A percentile compares a stretch with the other conserved stretches of the same genome.
Evolutionary conservation across 2,113 vertebrate species (phyloP).

Genomic region (Myiagra hebetior): DNA sequence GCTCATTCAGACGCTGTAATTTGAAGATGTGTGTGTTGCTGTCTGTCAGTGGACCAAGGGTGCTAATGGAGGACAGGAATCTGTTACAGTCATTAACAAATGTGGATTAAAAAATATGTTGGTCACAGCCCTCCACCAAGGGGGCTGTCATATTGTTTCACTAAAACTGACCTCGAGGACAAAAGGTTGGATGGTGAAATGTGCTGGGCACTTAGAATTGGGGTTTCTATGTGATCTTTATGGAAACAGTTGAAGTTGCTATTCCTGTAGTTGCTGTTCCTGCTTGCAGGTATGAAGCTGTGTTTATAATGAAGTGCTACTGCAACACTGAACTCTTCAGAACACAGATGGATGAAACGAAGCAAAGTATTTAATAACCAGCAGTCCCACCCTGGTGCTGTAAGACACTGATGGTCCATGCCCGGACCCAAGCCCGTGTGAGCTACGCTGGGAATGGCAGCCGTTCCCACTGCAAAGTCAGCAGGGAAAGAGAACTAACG

Average conservation of each 20-base stretch:
- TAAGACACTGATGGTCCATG: too few relatives aligned
- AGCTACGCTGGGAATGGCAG: neutral
- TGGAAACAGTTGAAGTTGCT: neutral
- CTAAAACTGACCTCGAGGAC: neutral
- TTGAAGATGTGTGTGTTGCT: neutral
- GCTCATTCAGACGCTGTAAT: neutral
- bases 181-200: neutral
- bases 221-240: neutral
- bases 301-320: neutral
- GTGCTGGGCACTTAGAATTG: neutral
- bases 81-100: neutral
- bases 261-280: neutral
- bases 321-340: neutral
- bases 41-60: rapidly evolving
- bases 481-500: neutral
- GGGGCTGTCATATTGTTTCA: neutral
- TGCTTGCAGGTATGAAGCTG: neutral
- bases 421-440: rapidly evolving
- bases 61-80: neutral
- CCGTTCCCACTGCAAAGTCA: neutral
- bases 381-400: neutral
- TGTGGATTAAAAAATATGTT: neutral
- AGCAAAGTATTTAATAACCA: neutral
- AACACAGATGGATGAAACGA: neutral
- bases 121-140: neutral